phyloP scores from a whole-genome alignment of 1,140 invertebrate genomes.

The Antheraea pernyi region DNA sequence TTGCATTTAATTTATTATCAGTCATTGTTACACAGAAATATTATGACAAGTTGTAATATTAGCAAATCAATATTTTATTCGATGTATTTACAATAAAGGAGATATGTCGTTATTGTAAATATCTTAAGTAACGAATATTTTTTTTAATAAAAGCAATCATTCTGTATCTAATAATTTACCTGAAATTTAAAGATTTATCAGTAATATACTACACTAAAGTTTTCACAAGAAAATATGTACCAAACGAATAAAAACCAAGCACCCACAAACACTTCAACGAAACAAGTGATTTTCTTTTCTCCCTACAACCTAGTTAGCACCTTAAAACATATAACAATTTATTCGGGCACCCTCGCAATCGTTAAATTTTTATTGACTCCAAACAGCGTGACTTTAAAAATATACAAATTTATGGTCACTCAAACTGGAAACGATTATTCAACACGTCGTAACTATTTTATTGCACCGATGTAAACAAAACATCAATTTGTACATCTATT shows the following conservation, averaged over 20 bases:
- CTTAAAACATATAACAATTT: constrained; percentile 63
- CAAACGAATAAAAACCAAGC: constrained; percentile 30
- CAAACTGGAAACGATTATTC: constrained; percentile 75
- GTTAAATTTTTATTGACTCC: constrained; percentile 77
- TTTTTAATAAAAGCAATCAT: too few relatives aligned
- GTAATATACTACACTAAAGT: too few relatives aligned
- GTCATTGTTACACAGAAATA: neutral
- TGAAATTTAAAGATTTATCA: too few relatives aligned
- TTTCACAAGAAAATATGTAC: neutral
- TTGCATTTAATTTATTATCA: neutral
- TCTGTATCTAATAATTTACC: too few relatives aligned
- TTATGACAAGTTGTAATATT: neutral
- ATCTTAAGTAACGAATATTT: too few relatives aligned
- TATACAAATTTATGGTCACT: constrained; percentile 78
- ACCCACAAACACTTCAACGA: constrained; percentile 19
- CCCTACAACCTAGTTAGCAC: constrained; percentile 18
- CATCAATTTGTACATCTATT: constrained; percentile 58
- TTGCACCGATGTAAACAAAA: constrained; percentile 72
- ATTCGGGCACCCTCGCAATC: constrained; percentile 68
- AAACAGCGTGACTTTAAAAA: constrained; percentile 76
- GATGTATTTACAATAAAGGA: too few relatives aligned
- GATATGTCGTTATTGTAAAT: too few relatives aligned
- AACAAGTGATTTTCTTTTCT: neutral
- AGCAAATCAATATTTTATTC: too few relatives aligned
- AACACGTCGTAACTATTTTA: constrained; percentile 78